phyloP scores from a whole-genome alignment of 2,888 invertebrate species.

The Drosophila affinis region DNA sequence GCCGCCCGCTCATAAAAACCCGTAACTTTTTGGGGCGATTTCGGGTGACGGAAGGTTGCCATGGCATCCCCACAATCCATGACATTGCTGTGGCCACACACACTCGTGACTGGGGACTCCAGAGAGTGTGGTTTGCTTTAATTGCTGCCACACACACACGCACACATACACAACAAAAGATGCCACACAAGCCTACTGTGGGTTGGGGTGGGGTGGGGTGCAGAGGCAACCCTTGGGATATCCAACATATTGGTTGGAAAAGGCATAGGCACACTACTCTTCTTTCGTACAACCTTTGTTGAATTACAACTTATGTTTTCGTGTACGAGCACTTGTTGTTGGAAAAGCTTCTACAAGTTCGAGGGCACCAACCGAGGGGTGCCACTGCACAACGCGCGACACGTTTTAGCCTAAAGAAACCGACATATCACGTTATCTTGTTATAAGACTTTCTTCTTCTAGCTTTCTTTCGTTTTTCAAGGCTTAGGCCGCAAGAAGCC shows the following conservation, averaged over 20 bases:
- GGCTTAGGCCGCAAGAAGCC: too few species aligned
- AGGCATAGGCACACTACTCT: not conserved
- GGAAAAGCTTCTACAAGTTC: not conserved
- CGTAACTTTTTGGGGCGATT: conserved; percentile 11
- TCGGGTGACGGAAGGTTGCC: conserved; percentile 48
- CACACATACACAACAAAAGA: not conserved
- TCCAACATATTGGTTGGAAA: conserved; percentile 19
- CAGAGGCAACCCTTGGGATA: conserved; percentile 25
- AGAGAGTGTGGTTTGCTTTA: conserved; percentile 39
- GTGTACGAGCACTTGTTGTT: not conserved
- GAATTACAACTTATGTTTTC: not conserved
- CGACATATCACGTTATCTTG: too few species aligned
- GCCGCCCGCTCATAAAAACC: conserved; percentile 41
- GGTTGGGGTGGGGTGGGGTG: not conserved
- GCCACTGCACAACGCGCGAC: not conserved
- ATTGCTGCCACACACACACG: conserved; percentile 35
- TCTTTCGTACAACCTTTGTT: conserved; percentile 5
- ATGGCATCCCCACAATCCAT: conserved; percentile 60
- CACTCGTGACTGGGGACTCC: conserved; percentile 5
- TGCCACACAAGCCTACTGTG: not conserved
- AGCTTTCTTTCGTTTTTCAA: too few species aligned
- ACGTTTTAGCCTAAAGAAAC: too few species aligned
- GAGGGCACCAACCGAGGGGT: not conserved
- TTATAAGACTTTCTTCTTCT: too few species aligned
- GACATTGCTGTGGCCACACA: conserved; percentile 48